Percentiles rank a stretch among this genome's conserved stretches.
Evolutionary conservation across 2,797 vertebrate species (phyloP).

Genomic region (Melanotaenia nigrans): DNA sequence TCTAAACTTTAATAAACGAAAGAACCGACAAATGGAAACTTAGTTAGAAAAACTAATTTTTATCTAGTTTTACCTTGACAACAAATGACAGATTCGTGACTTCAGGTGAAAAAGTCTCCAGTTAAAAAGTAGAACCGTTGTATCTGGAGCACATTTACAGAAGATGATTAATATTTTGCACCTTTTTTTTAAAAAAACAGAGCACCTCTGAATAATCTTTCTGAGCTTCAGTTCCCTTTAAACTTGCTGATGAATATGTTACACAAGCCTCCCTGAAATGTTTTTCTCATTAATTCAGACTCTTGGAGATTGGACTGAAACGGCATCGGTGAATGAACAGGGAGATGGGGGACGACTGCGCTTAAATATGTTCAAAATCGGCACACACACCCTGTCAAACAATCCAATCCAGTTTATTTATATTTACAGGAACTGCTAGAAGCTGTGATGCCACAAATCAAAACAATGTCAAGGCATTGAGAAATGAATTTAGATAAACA

Average conservation of each 20-base stretch:
- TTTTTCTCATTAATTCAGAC: constrained; percentile 35
- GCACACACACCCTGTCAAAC: neutral
- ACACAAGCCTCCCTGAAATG: constrained; percentile 19
- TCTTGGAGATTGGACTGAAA: constrained; percentile 43
- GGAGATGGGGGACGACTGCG: neutral
- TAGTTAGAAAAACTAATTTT: neutral
- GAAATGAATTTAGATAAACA: neutral
- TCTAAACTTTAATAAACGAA: constrained; percentile 18
- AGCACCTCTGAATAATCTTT: neutral
- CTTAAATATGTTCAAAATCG: constrained; percentile 40
- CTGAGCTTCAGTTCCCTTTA: neutral
- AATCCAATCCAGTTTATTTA: neutral
- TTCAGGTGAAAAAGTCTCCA: neutral
- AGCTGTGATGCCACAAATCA: constrained; percentile 39
- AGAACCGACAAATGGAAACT: neutral
- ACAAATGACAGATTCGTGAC: neutral
- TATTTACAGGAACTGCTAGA: constrained; percentile 12
- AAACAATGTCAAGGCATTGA: constrained; percentile 14
- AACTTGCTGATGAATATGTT: neutral
- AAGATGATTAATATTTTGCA: neutral
- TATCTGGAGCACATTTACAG: neutral
- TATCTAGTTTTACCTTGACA: neutral
- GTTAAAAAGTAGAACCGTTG: neutral
- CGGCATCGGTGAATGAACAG: constrained; percentile 33
- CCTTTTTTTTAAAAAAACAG: neutral